These are phyloP conservation scores for Callimorpha dominula DNA, from an alignment of 2,888 invertebrate species.

Conservation along the genomic window DNA sequence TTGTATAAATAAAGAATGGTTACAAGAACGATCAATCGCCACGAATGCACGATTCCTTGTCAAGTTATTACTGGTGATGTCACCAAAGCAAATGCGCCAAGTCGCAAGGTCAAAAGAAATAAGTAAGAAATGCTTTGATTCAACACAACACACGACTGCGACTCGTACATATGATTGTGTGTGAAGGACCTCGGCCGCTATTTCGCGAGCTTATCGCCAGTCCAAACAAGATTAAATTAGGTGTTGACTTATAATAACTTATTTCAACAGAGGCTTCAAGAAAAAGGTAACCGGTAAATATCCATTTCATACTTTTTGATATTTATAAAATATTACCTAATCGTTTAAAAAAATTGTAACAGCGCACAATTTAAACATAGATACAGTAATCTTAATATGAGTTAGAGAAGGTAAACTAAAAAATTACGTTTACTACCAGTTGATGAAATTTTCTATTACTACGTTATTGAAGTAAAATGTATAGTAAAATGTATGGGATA, in stretches of 20 bases:
- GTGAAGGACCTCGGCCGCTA: conserved; percentile 79
- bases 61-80: conserved; percentile 65
- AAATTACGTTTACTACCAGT: neutral
- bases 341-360: neutral
- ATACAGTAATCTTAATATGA: conserved; percentile 17
- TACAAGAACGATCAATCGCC: conserved; percentile 44
- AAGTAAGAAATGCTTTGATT: conserved; percentile 53
- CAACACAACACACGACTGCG: conserved; percentile 43
- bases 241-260: conserved; percentile 31
- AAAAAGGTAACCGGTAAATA: neutral
- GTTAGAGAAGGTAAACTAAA: conserved; percentile 17
- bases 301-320: neutral
- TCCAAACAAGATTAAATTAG: conserved; percentile 52
- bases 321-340: neutral
- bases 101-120: conserved; percentile 61
- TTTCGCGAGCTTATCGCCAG: conserved; percentile 66
- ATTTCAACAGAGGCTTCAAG: conserved; percentile 1
- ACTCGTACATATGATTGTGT: conserved; percentile 58
- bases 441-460: too few species aligned
- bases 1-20: conserved; percentile 44
- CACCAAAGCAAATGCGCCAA: conserved; percentile 64
- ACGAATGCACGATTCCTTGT: conserved; percentile 58
- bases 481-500: neutral
- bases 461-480: neutral
- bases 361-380: neutral